Evolutionary conservation across 2,797 vertebrate species (phyloP).

Genomic region (Presbytis comata): DNA sequence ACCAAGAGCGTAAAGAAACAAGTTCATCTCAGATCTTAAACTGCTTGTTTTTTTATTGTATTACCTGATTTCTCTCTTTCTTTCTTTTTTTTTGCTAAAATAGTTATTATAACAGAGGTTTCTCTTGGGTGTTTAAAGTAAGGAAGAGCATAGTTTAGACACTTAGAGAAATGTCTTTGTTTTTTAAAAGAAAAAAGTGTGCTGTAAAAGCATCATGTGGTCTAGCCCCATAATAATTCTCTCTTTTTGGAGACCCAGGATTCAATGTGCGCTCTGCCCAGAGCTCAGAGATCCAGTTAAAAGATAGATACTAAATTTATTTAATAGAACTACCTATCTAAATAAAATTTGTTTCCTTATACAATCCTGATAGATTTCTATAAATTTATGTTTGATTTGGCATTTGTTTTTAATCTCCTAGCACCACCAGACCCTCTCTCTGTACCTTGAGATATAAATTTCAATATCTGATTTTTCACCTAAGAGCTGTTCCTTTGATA

Average conservation of each 20-base stretch:
- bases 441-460: not conserved
- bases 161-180: not conserved
- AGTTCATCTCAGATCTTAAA: not conserved
- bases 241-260: not conserved
- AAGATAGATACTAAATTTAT: not conserved
- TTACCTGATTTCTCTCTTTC: not conserved
- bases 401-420: not conserved
- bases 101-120: not conserved
- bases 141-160: not conserved
- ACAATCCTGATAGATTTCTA: not conserved
- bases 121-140: not conserved
- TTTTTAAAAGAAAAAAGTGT: too few species aligned
- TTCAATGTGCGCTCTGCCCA: not conserved
- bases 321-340: not conserved
- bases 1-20: not conserved
- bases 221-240: not conserved
- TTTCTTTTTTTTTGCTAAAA: not conserved
- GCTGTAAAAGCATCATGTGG: not conserved
- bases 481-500: not conserved
- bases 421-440: not conserved
- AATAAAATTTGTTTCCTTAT: not conserved
- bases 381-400: not conserved
- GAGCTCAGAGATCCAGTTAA: not conserved
- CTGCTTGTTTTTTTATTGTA: not conserved
- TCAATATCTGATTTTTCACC: not conserved